Evolutionary conservation across 1,140 invertebrate genomes (phyloP).

Genomic region (Daktulosphaira vitifoliae): DNA sequence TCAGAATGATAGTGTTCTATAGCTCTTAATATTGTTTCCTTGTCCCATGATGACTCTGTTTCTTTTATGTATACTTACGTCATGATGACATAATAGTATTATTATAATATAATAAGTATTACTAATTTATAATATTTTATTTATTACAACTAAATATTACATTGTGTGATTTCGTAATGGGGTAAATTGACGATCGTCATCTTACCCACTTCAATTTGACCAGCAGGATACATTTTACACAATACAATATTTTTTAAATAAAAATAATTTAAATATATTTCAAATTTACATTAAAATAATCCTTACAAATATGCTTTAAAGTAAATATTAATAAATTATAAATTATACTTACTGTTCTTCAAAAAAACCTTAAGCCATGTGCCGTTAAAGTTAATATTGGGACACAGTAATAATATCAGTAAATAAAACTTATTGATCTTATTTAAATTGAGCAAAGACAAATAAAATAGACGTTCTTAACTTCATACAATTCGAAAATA

Average conservation of each 20-base stretch:
- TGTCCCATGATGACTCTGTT: neutral
- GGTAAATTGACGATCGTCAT: neutral
- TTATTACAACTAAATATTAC: no score
- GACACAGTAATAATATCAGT: neutral
- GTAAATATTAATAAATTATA: no score
- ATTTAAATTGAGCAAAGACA: neutral
- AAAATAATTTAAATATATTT: neutral
- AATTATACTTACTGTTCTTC: no score
- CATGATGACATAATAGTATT: no score
- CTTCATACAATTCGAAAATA: neutral
- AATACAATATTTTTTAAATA: neutral
- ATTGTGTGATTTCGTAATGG: no score
- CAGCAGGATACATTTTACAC: neutral
- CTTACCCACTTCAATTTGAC: neutral
- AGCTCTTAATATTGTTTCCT: neutral
- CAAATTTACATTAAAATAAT: neutral
- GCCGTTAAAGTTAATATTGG: neutral
- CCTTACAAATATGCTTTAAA: no score
- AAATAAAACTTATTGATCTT: neutral
- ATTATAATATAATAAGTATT: no score
- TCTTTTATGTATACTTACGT: neutral
- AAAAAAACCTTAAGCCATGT: no score
- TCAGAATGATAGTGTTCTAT: neutral
- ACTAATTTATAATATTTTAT: no score
- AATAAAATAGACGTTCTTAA: constrained; percentile 4